Base-by-base conservation (phyloP, 2,797 vertebrate species). In the Centropyge bicolor region DNA sequence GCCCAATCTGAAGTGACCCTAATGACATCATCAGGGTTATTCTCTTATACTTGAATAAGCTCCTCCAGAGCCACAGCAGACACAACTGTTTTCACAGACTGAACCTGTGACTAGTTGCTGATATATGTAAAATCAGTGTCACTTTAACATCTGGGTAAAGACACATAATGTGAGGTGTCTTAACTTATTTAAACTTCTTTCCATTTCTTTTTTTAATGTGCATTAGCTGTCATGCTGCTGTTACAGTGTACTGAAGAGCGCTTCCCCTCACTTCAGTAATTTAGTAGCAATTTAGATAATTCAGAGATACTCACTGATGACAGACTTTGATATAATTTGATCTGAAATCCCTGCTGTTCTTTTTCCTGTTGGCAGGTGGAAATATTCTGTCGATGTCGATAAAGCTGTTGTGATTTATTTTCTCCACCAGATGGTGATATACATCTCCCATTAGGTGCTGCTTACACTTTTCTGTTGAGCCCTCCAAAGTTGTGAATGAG, bases 351-450 rank as follows among this genome's bases (percentile, higher is more conserved):
- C 13, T 35, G 3, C 13, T 62, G 54, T 48, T 8, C 14, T 41
- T n/a, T 17, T 22, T 46, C 27, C n/a, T 55, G 24, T 43, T 35
- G 43, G 35, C 20, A 40, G 5, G 36, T 31, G 62, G 16, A 62
- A 24, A 52, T 54, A 78, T 52, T 46, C 11, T 65, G 13, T 36
- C 5, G 35, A 31, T 49, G 6, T 20, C 24, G 5, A 74, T 55
- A 22, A 41, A 64, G 3, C 49, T 41, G 22, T 35, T 63, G 59
- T 59, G 60, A 40, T 55, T 17, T 13, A 22, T 41, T 70, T 35
- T 5, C 4, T 57, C 87, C 92, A 91, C 87, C 85, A 93, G 93
- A 81, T 89, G 91, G 89, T 0, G 41, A 41, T 62, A 40, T 3
- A 60, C 48, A 65, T 19, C 24, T 35, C n/a, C 67, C 27, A 11